Evolutionary conservation across 2,797 vertebrate genomes (phyloP).

Genomic region (Mastacembelus armatus): DNA sequence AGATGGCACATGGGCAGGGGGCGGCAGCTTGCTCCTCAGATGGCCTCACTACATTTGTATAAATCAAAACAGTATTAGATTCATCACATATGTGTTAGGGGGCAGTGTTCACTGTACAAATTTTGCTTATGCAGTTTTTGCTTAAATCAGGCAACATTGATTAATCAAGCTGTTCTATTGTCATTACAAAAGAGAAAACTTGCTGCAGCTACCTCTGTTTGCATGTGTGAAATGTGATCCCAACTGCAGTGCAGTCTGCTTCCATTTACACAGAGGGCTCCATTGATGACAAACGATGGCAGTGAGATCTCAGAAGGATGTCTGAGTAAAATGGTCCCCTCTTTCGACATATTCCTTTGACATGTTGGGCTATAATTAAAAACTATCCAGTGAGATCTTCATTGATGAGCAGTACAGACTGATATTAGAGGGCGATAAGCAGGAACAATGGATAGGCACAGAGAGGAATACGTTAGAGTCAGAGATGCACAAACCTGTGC

Average conservation of each 20-base stretch:
- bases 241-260: slow-evolving; percentile 39
- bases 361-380: slow-evolving; percentile 5
- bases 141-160: slow-evolving; percentile 31
- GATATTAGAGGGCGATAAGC: neutral
- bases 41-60: slow-evolving; percentile 45
- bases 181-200: slow-evolving; percentile 29
- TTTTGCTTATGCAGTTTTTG: neutral
- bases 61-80: slow-evolving; percentile 42
- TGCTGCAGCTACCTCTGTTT: slow-evolving; percentile 37
- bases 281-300: slow-evolving; percentile 56
- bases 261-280: slow-evolving; percentile 57
- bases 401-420: slow-evolving; percentile 14
- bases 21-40: slow-evolving; percentile 55
- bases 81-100: slow-evolving; percentile 24
- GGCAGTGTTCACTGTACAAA: slow-evolving; percentile 19
- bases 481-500: neutral
- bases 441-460: neutral
- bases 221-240: slow-evolving; percentile 56
- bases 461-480: slow-evolving; percentile 1
- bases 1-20: slow-evolving; percentile 61
- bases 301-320: slow-evolving; percentile 40
- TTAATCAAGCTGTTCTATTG: slow-evolving; percentile 32
- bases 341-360: slow-evolving; percentile 19
- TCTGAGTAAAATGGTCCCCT: slow-evolving; percentile 37
- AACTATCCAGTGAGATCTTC: slow-evolving; percentile 21